phyloP scores from a whole-genome alignment of 2,797 vertebrate genomes.

The Glossophaga mutica region DNA sequence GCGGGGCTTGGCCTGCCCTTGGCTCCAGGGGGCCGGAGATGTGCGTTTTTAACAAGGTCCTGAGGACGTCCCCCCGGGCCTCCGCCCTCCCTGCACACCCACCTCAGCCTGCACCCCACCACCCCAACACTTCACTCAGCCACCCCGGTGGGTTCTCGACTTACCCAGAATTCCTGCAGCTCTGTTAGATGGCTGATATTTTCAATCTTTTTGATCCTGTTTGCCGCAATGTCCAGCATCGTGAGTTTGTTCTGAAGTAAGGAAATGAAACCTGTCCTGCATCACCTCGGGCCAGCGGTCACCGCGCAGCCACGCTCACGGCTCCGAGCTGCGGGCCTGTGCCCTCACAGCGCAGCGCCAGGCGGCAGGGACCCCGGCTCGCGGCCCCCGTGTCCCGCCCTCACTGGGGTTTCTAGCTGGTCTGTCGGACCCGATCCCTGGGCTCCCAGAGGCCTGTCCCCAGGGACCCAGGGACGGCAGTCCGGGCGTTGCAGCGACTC shows the following conservation, averaged over 20 bases:
- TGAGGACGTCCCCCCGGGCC: neutral
- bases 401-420: neutral
- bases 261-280: constrained; percentile 53
- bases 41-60: neutral
- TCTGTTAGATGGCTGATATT: constrained; percentile 96
- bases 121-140: neutral
- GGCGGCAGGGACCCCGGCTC: rapidly evolving
- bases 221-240: constrained; percentile 96
- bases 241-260: constrained; percentile 94
- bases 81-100: neutral
- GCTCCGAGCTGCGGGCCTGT: rapidly evolving
- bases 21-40: rapidly evolving
- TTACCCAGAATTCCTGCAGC: constrained; percentile 98
- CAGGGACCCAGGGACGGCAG: neutral
- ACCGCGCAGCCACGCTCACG: rapidly evolving
- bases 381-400: neutral
- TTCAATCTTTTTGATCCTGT: constrained; percentile 98
- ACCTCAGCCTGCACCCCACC: neutral
- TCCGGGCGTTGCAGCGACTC: rapidly evolving
- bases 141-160: neutral
- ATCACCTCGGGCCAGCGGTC: neutral
- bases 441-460: neutral
- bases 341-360: neutral
- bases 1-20: rapidly evolving
- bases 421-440: neutral